Conservation (phyloP, 1,140 invertebrate genomes). For the Samia ricini region DNA sequence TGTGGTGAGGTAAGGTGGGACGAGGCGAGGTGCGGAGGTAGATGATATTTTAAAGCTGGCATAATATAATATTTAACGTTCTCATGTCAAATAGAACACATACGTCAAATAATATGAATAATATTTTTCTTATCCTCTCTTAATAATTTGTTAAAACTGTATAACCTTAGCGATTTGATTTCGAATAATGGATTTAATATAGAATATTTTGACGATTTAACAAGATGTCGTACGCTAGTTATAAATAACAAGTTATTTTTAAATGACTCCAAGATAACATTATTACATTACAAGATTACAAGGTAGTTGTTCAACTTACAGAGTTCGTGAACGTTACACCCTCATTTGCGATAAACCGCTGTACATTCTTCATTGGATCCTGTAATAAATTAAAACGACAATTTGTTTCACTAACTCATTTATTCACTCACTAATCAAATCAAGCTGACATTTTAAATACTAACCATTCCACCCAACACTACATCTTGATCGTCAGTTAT, state of each 20-base stretch:
- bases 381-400: constrained; percentile 77
- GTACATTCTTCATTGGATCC: constrained; percentile 82
- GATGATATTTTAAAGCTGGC: too few relatives aligned
- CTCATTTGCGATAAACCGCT: constrained; percentile 79
- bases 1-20: too few relatives aligned
- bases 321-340: constrained; percentile 86
- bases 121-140: too few relatives aligned
- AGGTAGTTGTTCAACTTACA: constrained; percentile 77
- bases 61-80: too few relatives aligned
- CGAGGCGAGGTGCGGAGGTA: too few relatives aligned
- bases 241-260: background rate
- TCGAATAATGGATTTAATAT: background rate
- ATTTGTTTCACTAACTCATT: constrained; percentile 46
- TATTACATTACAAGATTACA: background rate
- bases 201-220: background rate
- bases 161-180: background rate
- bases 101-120: too few relatives aligned
- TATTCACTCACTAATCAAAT: constrained; percentile 44
- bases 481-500: constrained; percentile 93
- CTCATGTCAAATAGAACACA: too few relatives aligned
- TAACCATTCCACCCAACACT: constrained; percentile 86
- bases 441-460: constrained; percentile 48
- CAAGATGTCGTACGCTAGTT: background rate
- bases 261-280: background rate
- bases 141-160: background rate